Evolutionary conservation across 1,140 invertebrate genomes (phyloP).

Genomic region (Amphibalanus amphitrite): DNA sequence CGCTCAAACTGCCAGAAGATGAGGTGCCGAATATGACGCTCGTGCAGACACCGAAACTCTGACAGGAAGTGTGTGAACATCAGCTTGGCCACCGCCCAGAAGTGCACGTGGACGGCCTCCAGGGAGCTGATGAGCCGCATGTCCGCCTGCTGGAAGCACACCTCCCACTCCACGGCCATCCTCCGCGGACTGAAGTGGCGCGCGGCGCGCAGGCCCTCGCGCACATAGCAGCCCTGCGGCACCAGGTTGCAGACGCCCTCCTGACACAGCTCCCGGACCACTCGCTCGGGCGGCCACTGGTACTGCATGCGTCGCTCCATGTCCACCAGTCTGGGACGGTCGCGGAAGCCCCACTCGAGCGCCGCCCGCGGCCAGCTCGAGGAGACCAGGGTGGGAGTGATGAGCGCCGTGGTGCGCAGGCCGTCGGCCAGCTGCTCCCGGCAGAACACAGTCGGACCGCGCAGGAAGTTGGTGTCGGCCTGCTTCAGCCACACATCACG

Average conservation of each 20-base stretch:
- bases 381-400: constrained; percentile 17
- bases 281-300: constrained; percentile 43
- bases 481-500: constrained; percentile 29
- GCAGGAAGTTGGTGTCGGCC: constrained; percentile 39
- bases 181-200: background rate
- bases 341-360: constrained; percentile 40
- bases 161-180: constrained; percentile 46
- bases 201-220: constrained; percentile 35
- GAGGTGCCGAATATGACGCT: constrained; percentile 48
- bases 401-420: constrained; percentile 16
- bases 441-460: constrained; percentile 42
- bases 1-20: constrained; percentile 59
- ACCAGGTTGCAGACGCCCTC: constrained; percentile 43
- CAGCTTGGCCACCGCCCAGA: constrained; percentile 39
- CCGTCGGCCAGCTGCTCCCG: constrained; percentile 40
- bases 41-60: constrained; percentile 29
- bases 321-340: constrained; percentile 33
- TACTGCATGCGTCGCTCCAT: constrained; percentile 25
- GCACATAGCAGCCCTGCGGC: constrained; percentile 43
- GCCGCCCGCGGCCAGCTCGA: constrained; percentile 42
- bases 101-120: constrained; percentile 44
- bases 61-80: constrained; percentile 37
- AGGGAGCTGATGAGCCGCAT: constrained; percentile 48
- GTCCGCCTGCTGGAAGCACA: constrained; percentile 51
- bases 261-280: constrained; percentile 41